Percentiles rank a stretch among this genome's conserved stretches.
Conservation (phyloP, 2,888 invertebrate genomes). For the Mellilla xanthometata region DNA sequence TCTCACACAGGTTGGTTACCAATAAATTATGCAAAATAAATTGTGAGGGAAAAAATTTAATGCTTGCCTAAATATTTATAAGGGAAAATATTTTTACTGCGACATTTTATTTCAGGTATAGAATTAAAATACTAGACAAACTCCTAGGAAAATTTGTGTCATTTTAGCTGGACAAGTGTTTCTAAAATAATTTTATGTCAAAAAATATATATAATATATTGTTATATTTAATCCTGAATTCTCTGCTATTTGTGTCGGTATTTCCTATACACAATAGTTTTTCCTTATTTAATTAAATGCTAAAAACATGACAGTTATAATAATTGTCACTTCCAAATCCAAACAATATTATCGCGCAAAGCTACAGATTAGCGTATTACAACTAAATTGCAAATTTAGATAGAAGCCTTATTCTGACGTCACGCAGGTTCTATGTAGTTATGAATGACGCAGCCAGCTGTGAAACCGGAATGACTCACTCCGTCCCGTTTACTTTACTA, state of each 20-base stretch:
- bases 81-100: too few species aligned
- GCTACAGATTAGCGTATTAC: slow-evolving; percentile 24
- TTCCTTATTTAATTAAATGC: too few species aligned
- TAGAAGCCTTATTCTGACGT: slow-evolving; percentile 40
- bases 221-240: too few species aligned
- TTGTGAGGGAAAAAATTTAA: slow-evolving; percentile 5
- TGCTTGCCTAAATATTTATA: background rate
- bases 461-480: slow-evolving; percentile 62
- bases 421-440: slow-evolving; percentile 40
- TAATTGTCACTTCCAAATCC: slow-evolving; percentile 22
- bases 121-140: too few species aligned
- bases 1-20: slow-evolving; percentile 6
- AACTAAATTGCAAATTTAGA: slow-evolving; percentile 34
- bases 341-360: slow-evolving; percentile 25
- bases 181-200: too few species aligned
- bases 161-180: too few species aligned
- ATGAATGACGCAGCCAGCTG: slow-evolving; percentile 74
- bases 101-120: too few species aligned
- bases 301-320: slow-evolving; percentile 1
- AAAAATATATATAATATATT: too few species aligned
- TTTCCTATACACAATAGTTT: too few species aligned
- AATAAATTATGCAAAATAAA: slow-evolving; percentile 15
- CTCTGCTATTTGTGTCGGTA: too few species aligned
- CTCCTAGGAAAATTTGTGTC: too few species aligned
- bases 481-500: slow-evolving; percentile 48